Evolutionary conservation across 2,113 vertebrate genomes (phyloP), one percentile per base, ranked within the genome.

Genomic region (Alligator sinensis): DNA sequence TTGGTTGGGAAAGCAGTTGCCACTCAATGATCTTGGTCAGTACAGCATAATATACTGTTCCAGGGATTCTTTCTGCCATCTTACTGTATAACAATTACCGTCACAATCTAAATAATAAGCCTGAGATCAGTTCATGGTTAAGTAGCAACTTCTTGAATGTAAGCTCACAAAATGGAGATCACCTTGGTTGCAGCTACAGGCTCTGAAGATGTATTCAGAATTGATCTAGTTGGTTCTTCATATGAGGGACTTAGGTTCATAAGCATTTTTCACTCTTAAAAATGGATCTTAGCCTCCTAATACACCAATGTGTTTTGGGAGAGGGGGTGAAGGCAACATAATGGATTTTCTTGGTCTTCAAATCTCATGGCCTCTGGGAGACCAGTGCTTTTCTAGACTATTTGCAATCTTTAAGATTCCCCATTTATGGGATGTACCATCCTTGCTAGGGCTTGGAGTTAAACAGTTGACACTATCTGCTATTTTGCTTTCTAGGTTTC

Each of bases 401-500:
- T 4, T 38, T 38, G 7, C 38, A 47, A 47, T 47, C 47, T 47
- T 47, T 47, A 47, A 8, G 47, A 47, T 47, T 47, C 47, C 47
- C 47, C 47, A 47, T 9, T 47, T 47, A 47, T 47, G 47, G 47
- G 47, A 47, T 47, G 47, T 47, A 47, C 47, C 13, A 25, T 63
- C n/a, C 21, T 13, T 8, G 1, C 21, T 85, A 27, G 80, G 80
- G 6, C 16, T 19, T 68, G 68, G 58, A 76, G 47, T 21, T 13
- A 86, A 63, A 18, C 59, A 59, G 30, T 18, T 77, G 59, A 10
- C 0, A 3, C 34, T 13, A 0, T 22, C 61, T 55, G 27, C 77
- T 94, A 63, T 3, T 72, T 90, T 68, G 66, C 72, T 85, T 85
- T 77, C 78, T 30, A 90, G 81, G 38, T 86, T 88, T 90, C 25